Conservation (phyloP, 2,888 invertebrate genomes). For the Thalpophila matura region DNA sequence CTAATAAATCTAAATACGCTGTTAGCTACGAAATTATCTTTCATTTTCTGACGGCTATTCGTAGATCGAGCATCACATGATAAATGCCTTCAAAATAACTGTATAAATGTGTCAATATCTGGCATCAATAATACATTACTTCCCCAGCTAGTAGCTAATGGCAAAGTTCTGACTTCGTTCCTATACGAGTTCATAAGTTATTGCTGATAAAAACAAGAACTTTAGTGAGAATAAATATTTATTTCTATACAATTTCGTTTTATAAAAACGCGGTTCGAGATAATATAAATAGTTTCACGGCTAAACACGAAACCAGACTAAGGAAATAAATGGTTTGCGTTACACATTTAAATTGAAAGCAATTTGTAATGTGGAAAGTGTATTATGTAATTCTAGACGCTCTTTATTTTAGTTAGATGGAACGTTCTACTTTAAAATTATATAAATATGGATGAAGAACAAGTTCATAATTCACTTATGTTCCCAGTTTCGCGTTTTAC, state of each 20-base stretch:
- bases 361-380: slow-evolving; percentile 38
- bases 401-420: slow-evolving; percentile 31
- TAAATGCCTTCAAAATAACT: background rate
- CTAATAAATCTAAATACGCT: slow-evolving; percentile 8
- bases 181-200: slow-evolving; percentile 14
- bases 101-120: slow-evolving; percentile 10
- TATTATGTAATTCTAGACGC: slow-evolving; percentile 32
- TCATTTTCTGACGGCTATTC: background rate
- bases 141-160: slow-evolving; percentile 13
- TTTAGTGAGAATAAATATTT: slow-evolving; percentile 5
- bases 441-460: slow-evolving; percentile 49
- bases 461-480: slow-evolving; percentile 50
- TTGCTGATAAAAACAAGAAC: slow-evolving; percentile 13
- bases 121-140: slow-evolving; percentile 13
- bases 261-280: slow-evolving; percentile 12
- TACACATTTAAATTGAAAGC: slow-evolving; percentile 46
- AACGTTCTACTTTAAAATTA: slow-evolving; percentile 32
- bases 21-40: background rate
- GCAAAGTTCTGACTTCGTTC: slow-evolving; percentile 7
- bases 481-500: slow-evolving; percentile 29
- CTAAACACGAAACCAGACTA: slow-evolving; percentile 24
- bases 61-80: background rate
- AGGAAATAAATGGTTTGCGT: slow-evolving; percentile 32
- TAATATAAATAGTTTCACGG: slow-evolving; percentile 34
- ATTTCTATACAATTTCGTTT: slow-evolving; percentile 3